These are phyloP conservation scores for Drosophila teissieri DNA, from an alignment of 1,140 invertebrate species.

Conservation along the genomic window DNA sequence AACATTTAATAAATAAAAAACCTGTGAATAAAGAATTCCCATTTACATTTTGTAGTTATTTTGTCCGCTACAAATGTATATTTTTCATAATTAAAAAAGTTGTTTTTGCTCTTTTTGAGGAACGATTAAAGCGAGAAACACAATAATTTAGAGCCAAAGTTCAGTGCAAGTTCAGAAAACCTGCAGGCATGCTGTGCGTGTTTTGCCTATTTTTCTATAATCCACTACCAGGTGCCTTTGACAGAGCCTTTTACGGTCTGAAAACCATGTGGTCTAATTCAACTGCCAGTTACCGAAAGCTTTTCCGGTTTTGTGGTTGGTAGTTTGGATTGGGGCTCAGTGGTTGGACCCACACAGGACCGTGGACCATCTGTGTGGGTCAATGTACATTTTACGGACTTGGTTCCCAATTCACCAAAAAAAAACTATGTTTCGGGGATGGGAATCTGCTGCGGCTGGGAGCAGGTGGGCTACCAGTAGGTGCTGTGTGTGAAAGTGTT, in stretches of 20 bases:
- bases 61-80: not conserved
- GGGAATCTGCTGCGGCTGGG: not conserved
- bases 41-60: too few relatives aligned
- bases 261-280: constrained; percentile 48
- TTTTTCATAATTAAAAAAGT: constrained; percentile 1
- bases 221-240: constrained; percentile 39
- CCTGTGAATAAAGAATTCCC: not conserved
- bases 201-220: constrained; percentile 9
- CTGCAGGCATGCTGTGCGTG: not conserved
- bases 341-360: constrained; percentile 14
- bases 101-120: not conserved
- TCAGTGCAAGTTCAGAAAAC: not conserved
- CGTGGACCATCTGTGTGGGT: constrained; percentile 42
- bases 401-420: constrained; percentile 63
- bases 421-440: constrained; percentile 27
- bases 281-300: constrained; percentile 26
- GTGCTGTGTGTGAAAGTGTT: constrained; percentile 75
- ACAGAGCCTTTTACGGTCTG: constrained; percentile 61
- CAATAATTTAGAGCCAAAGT: not conserved
- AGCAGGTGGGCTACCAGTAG: constrained; percentile 7
- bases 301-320: constrained; percentile 59
- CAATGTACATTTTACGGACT: constrained; percentile 81
- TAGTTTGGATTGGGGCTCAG: constrained; percentile 12
- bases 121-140: not conserved
- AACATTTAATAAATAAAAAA: too few relatives aligned